Evolutionary conservation across 2,797 vertebrate genomes (phyloP).

Genomic region (Myoxocephalus aenaeus): DNA sequence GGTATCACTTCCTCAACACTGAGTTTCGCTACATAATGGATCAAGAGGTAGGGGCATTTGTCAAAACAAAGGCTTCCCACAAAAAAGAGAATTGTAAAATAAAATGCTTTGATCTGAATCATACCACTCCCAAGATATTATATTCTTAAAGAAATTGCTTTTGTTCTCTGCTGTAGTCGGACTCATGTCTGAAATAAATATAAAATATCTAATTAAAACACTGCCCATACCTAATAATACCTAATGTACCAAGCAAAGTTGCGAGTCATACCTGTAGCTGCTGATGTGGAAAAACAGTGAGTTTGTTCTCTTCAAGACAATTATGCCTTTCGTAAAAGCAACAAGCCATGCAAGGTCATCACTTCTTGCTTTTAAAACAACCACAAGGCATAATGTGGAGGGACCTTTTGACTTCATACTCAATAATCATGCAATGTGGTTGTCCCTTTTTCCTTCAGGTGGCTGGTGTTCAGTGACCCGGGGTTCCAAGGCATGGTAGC

Average conservation of each 20-base stretch:
- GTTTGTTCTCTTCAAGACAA: background rate
- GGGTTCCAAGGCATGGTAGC: conserved; percentile 90
- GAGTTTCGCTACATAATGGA: conserved; percentile 23
- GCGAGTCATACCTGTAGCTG: background rate
- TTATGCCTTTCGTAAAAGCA: background rate
- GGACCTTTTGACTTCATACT: background rate
- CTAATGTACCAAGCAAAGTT: background rate
- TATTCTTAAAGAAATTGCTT: conserved; percentile 17
- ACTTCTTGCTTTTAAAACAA: conserved; percentile 12
- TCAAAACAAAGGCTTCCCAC: conserved; percentile 11
- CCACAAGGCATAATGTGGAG: background rate
- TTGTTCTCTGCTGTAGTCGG: conserved; percentile 15
- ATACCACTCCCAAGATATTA: conserved; percentile 23
- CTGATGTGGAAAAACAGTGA: background rate
- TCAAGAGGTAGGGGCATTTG: conserved; percentile 30
- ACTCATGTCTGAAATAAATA: conserved; percentile 21
- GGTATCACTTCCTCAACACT: conserved; percentile 26
- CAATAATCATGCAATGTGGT: background rate
- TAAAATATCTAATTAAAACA: conserved; percentile 16
- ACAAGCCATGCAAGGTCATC: background rate
- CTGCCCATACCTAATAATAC: background rate
- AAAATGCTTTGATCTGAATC: conserved; percentile 30
- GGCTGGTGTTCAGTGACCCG: conserved; percentile 94
- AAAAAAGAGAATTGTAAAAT: conserved; percentile 14
- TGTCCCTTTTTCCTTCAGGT: conserved; percentile 78